Conservation (phyloP, 2,888 invertebrate genomes). For the Cephus pulcher region DNA sequence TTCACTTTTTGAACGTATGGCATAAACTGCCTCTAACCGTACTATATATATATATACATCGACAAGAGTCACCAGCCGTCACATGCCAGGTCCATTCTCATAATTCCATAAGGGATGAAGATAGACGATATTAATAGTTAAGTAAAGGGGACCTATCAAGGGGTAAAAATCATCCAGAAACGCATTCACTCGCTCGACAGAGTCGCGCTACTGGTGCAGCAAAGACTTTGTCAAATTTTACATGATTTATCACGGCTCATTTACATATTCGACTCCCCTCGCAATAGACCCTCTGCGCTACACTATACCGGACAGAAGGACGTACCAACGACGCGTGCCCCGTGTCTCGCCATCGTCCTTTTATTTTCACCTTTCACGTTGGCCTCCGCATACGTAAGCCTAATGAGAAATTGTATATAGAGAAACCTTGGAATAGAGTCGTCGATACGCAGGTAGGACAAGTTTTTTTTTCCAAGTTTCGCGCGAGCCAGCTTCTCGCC, state of each 20-base stretch:
- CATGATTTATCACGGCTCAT: slow-evolving; percentile 53
- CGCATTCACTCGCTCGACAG: not conserved
- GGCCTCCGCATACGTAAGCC: not conserved
- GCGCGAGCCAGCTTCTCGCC: slow-evolving; percentile 10
- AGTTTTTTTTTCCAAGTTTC: slow-evolving; percentile 38
- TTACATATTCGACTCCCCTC: slow-evolving; percentile 40
- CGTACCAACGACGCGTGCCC: not conserved
- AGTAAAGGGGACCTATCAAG: not conserved
- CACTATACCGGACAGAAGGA: not conserved
- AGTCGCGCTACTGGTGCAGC: not conserved
- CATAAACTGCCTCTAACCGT: not conserved
- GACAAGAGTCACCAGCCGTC: not conserved
- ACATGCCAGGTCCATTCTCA: not conserved
- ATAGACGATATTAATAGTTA: not conserved
- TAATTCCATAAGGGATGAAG: not conserved
- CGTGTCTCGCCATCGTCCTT: not conserved
- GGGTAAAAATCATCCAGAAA: not conserved
- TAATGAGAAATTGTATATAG: not conserved
- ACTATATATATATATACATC: not conserved
- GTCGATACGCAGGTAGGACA: slow-evolving; percentile 34
- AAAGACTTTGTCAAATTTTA: slow-evolving; percentile 41
- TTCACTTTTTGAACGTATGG: slow-evolving; percentile 34
- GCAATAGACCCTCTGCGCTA: not conserved
- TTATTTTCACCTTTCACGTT: not conserved
- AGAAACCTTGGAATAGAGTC: slow-evolving; percentile 36